These are phyloP conservation scores for Epinephelus fuscoguttatus DNA, from an alignment of 2,113 vertebrate species.

Conservation along the genomic window DNA sequence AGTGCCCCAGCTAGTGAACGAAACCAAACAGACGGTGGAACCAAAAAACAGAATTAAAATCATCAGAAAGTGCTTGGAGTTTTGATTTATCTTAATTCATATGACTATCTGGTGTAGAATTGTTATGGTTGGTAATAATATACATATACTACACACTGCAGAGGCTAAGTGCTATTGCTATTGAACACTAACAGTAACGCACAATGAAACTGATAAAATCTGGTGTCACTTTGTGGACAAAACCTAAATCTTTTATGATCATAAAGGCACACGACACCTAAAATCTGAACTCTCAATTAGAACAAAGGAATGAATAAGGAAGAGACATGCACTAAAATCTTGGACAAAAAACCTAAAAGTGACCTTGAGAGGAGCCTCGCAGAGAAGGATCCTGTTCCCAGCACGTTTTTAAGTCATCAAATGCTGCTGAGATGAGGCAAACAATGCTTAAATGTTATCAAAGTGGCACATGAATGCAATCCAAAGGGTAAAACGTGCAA, in stretches of 20 bases:
- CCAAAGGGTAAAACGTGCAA: slow-evolving; percentile 17
- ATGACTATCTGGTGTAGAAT: not conserved
- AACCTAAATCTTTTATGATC: not conserved
- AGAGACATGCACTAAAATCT: not conserved
- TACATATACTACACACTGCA: not conserved
- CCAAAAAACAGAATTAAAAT: slow-evolving; percentile 41
- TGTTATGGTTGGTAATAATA: not conserved
- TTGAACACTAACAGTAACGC: not conserved
- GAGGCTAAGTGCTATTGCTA: not conserved
- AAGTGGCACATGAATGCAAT: slow-evolving; percentile 52
- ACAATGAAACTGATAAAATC: not conserved
- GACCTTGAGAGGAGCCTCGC: slow-evolving; percentile 27
- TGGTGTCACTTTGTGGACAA: not conserved
- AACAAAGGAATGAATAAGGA: slow-evolving; percentile 13
- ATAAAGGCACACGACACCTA: not conserved
- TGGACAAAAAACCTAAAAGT: slow-evolving; percentile 19
- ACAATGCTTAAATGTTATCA: slow-evolving; percentile 34
- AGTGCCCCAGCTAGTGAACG: slow-evolving; percentile 34
- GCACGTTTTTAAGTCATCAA: slow-evolving; percentile 10
- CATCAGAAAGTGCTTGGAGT: not conserved
- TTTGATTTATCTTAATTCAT: not conserved
- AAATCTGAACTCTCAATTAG: not conserved
- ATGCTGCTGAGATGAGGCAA: slow-evolving; percentile 40
- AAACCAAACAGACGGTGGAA: slow-evolving; percentile 19
- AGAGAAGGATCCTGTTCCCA: slow-evolving; percentile 11